Evolutionary conservation across 2,888 invertebrate species (phyloP), one percentile per base, ranked within the genome.

Genomic region (Lasioglossum oenotherae): DNA sequence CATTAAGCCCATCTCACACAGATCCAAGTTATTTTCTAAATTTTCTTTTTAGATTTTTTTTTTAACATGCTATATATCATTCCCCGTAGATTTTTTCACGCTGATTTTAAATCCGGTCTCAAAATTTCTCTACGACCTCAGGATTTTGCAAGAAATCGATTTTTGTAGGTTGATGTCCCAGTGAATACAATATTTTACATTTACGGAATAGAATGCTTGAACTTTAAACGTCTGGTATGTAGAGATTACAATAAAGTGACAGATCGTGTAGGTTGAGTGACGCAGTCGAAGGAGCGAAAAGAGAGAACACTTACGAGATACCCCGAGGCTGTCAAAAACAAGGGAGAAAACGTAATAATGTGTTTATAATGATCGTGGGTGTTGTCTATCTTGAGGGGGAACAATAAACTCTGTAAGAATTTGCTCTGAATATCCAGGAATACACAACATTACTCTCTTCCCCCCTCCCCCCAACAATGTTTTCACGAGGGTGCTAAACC

Each of bases 401-500:
- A 67, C 49, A 77, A 46, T 67, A 46, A 67, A 46, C 31, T 14
- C 67, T 4, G n/a, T 16, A 38, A 12, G 46, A 38, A 46, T 67
- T 67, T 35, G 5, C 46, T 69, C 67, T 77, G 35, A 77, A 77
- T 69, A 77, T 77, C 67, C 46, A 19, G 23, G 14, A 44, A 41
- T 67, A 41, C n/a, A 19, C 38, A 57, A 35, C 49, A 57, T 27
- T 41, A 35, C 38, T 0, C 38, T n/a, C n/a, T n/a, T n/a, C 6
- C 38, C 6, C 6, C 16, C 49, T 57, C 53, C 19, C 27, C 31
- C 12, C 38, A 49, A 14, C 38, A 78, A 53, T 49, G 35, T 78
- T 78, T 53, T 49, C 35, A 46, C 35, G 44, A 75, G 57, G 75
- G 75, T 57, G 74, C 75, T 44, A 16, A 49, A 41, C 57, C 44